Conservation (phyloP, 2,888 invertebrate species). For the Fragum sueziense region DNA sequence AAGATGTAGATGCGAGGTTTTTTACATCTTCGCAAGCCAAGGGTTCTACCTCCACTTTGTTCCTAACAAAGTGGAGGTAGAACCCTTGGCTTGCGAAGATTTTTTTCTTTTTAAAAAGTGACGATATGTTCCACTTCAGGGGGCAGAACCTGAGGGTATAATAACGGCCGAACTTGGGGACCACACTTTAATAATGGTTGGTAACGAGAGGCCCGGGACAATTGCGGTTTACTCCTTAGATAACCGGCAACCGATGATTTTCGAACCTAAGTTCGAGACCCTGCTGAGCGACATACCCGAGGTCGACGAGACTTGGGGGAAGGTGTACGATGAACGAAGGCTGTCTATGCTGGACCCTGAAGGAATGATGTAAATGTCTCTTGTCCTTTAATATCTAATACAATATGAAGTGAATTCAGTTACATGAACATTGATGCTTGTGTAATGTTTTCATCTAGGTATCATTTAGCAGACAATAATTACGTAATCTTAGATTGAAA, state of each 20-base stretch:
- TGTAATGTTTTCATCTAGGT: no score
- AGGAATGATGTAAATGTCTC: constrained; percentile 58
- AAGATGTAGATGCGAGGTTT: no score
- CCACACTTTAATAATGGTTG: constrained; percentile 65
- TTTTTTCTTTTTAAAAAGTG: no score
- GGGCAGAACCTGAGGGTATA: neutral
- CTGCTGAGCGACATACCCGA: constrained; percentile 50
- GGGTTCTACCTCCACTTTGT: no score
- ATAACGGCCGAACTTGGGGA: constrained; percentile 22
- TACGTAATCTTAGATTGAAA: no score
- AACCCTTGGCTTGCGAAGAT: no score
- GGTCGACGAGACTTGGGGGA: constrained; percentile 53
- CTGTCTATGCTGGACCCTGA: constrained; percentile 68
- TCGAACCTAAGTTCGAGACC: constrained; percentile 64
- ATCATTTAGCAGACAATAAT: no score
- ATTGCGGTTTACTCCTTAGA: constrained; percentile 67
- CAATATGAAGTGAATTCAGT: no score
- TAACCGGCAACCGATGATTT: constrained; percentile 34
- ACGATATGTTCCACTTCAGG: constrained; percentile 52
- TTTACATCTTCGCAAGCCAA: no score
- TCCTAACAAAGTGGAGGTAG: no score
- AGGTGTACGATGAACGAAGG: constrained; percentile 55
- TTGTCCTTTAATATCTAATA: no score
- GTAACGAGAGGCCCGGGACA: constrained; percentile 71
- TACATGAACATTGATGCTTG: no score